Base-by-base conservation (phyloP, 1,140 invertebrate species). In the Lordiphosa collinella region DNA sequence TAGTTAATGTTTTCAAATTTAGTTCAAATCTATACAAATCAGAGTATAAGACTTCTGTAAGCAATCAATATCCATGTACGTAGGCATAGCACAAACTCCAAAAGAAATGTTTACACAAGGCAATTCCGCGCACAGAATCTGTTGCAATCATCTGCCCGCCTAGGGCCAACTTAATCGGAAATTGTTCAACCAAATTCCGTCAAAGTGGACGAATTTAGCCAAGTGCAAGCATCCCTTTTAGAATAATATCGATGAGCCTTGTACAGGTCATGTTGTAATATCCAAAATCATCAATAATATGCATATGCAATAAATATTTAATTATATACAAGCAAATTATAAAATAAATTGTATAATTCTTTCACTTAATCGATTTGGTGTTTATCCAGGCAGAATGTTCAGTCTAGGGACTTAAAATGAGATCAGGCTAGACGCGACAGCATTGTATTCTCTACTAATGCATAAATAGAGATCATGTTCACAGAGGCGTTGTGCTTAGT, bases 1-100 rank as follows among this genome's bases (percentile, higher is more conserved):
- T 67, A 60, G 64, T 48, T 68, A 68, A 59, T 48, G 34, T 67
- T 49, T 43, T 53, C 11, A 10, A 52, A 52, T 41, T 68, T 60
- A 67, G 53, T 67, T 59, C 46, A 53, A 61, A 29, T 52, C 9
- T 41, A 68, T 60, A 50, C 60, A 47, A 60, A 60, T 57, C 56
- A 68, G 64, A 68, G 62, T 32, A 66, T 67, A 67, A 67, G 63
- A 67, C 63, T 67, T 66, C 46, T 57, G 38, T 63, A 57, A 66
- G 22, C 44, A 44, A 70, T 64, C 41, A 69, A 58, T 51, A 46
- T 31, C 57, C 29, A 47, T 14, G 38, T 41, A 50, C 11, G 35
- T 34, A 55, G 31, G 40, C 22, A 48, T 32, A 10, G 43, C 53
- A 41, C 25, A 34, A 5, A 43, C 7, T 22, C 35, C 22, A 36